Evolutionary conservation across 2,888 invertebrate genomes (phyloP).

Genomic region (Cantharis nigra): DNA sequence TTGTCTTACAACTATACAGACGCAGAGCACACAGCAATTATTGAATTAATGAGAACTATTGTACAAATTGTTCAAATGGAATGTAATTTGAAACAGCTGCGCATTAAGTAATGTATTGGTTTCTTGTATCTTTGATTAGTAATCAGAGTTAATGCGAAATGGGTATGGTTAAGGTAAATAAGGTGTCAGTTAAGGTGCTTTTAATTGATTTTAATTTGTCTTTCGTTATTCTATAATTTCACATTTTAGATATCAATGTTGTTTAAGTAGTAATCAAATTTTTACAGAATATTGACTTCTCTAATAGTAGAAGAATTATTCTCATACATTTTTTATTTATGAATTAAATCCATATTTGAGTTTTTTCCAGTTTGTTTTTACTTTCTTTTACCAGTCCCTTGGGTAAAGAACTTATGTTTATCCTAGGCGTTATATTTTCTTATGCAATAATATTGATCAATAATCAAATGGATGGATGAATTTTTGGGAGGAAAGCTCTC

Average conservation of each 20-base stretch:
- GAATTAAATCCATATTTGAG: background rate
- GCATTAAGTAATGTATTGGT: slow-evolving; percentile 2
- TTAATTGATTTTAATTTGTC: background rate
- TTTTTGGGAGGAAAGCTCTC: too few species aligned
- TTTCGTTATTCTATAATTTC: background rate
- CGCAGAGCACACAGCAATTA: background rate
- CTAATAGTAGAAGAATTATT: background rate
- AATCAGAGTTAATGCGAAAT: background rate
- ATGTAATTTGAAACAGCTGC: slow-evolving; percentile 4
- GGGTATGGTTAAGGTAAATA: background rate
- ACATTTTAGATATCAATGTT: background rate
- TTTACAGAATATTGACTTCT: background rate
- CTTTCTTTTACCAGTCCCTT: background rate
- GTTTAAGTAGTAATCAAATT: background rate
- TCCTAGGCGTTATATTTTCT: background rate
- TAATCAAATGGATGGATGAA: background rate
- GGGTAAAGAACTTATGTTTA: background rate
- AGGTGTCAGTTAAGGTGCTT: background rate
- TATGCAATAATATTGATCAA: background rate
- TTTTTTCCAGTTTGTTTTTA: background rate
- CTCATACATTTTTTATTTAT: background rate
- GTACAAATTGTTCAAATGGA: slow-evolving; percentile 1
- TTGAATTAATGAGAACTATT: slow-evolving; percentile 1
- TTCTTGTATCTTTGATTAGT: slow-evolving; percentile 2
- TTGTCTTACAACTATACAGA: background rate